Evolutionary conservation across 2,797 vertebrate genomes (phyloP).

Genomic region (Macroramphosus scolopax): DNA sequence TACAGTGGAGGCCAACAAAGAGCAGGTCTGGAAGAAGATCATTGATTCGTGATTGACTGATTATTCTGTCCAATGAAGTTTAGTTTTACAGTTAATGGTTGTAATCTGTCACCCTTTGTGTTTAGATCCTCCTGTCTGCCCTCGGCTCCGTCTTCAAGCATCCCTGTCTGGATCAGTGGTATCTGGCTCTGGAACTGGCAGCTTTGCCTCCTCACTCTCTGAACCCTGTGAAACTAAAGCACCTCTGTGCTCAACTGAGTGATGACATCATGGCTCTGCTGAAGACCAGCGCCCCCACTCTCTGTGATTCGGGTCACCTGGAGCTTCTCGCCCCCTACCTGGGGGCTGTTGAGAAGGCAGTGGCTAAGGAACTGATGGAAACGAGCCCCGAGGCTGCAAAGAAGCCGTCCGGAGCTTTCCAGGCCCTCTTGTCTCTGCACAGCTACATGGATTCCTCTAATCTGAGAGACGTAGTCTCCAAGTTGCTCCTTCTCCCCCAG

Average conservation of each 20-base stretch:
- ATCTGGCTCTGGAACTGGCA: conserved; percentile 84
- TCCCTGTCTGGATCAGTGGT: conserved; percentile 88
- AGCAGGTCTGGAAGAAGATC: conserved; percentile 76
- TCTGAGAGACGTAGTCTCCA: conserved; percentile 79
- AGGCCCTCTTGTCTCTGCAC: conserved; percentile 80
- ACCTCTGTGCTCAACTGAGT: conserved; percentile 78
- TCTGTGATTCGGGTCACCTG: conserved; percentile 60
- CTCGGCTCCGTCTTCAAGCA: conserved; percentile 83
- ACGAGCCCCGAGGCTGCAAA: conserved; percentile 16
- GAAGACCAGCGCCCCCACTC: conserved; percentile 57
- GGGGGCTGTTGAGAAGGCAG: conserved; percentile 69
- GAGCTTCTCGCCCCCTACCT: conserved; percentile 76
- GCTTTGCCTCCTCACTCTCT: conserved; percentile 80
- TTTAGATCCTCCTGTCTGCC: conserved; percentile 72
- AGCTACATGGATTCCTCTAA: conserved; percentile 72
- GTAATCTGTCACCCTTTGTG: conserved; percentile 9
- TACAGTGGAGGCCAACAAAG: conserved; percentile 55
- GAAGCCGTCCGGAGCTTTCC: conserved; percentile 72
- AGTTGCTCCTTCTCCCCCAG: conserved; percentile 82
- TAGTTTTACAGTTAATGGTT: too few relatives aligned
- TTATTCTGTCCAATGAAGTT: too few relatives aligned
- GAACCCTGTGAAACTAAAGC: conserved; percentile 81
- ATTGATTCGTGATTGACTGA: not conserved
- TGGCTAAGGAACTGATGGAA: conserved; percentile 77
- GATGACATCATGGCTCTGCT: conserved; percentile 77